A percentile compares a stretch with the other conserved stretches of the same genome.
These are phyloP conservation scores for Anabas testudineus DNA, from an alignment of 2,797 vertebrate species.

Conservation along the genomic window DNA sequence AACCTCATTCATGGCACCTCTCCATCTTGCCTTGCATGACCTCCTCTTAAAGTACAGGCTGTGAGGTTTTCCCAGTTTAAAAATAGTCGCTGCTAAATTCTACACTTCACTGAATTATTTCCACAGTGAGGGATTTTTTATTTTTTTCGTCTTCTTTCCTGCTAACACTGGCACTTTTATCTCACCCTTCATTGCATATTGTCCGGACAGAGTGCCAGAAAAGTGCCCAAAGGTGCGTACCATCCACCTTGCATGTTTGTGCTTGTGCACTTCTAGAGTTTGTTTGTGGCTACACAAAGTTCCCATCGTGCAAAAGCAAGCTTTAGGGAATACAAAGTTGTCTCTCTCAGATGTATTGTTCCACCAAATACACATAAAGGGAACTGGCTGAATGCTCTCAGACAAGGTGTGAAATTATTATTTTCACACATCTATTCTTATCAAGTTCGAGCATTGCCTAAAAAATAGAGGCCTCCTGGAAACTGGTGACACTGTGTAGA, in stretches of 20 bases:
- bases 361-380: conserved; percentile 40
- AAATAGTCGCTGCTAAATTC: conserved; percentile 84
- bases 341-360: conserved; percentile 45
- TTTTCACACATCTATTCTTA: conserved; percentile 50
- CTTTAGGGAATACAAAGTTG: conserved; percentile 34
- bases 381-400: conserved; percentile 33
- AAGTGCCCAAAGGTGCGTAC: conserved; percentile 63
- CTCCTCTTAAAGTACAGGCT: conserved; percentile 84
- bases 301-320: conserved; percentile 23
- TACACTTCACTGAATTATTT: conserved; percentile 78
- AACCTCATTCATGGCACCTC: conserved; percentile 83
- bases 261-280: conserved; percentile 34
- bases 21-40: conserved; percentile 91
- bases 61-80: conserved; percentile 86
- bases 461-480: conserved; percentile 26
- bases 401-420: conserved; percentile 61
- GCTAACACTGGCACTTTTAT: conserved; percentile 72
- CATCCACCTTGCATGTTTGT: conserved; percentile 58
- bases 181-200: conserved; percentile 56
- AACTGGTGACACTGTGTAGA: conserved; percentile 31
- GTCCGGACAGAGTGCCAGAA: conserved; percentile 55
- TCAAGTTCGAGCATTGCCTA: conserved; percentile 15
- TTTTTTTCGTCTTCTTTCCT: conserved; percentile 46
- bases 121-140: conserved; percentile 48
- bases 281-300: conserved; percentile 40